Conservation (phyloP, 2,888 invertebrate species). For the Ichneumoninae sp. region DNA sequence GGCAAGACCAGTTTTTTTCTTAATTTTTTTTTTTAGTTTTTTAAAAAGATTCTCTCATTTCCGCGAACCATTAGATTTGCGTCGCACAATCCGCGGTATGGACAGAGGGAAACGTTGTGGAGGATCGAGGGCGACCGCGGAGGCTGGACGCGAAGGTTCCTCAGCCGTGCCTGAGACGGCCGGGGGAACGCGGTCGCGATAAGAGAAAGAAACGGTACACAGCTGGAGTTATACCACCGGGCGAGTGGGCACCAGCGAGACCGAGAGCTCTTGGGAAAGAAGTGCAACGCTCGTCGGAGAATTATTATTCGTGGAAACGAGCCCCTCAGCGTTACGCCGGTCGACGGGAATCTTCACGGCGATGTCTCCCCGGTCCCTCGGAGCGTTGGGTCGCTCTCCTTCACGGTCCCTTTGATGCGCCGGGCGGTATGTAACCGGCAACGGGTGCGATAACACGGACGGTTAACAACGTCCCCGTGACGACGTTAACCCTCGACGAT, state of each 20-base stretch:
- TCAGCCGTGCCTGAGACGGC: constrained; percentile 35
- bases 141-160: neutral
- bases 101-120: constrained; percentile 43
- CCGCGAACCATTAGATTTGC: constrained; percentile 43
- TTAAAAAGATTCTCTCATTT: neutral
- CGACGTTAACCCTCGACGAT: constrained; percentile 25
- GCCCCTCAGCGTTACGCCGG: constrained; percentile 41
- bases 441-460: constrained; percentile 29
- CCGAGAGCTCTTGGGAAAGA: constrained; percentile 40
- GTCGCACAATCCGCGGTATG: constrained; percentile 37
- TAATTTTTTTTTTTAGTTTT: neutral
- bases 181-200: constrained; percentile 11
- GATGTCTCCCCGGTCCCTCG: constrained; percentile 1
- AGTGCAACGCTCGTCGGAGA: constrained; percentile 32
- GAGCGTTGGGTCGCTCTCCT: constrained; percentile 25
- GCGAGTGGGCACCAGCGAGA: constrained; percentile 11
- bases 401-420: constrained; percentile 55
- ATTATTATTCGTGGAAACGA: constrained; percentile 61
- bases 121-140: neutral
- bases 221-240: constrained; percentile 32
- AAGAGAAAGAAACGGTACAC: constrained; percentile 39
- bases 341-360: constrained; percentile 30
- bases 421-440: constrained; percentile 11
- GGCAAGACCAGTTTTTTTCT: neutral
- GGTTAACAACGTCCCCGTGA: constrained; percentile 26